Base-by-base conservation (phyloP, 2,113 vertebrate genomes). In the Craseonycteris thonglongyai region DNA sequence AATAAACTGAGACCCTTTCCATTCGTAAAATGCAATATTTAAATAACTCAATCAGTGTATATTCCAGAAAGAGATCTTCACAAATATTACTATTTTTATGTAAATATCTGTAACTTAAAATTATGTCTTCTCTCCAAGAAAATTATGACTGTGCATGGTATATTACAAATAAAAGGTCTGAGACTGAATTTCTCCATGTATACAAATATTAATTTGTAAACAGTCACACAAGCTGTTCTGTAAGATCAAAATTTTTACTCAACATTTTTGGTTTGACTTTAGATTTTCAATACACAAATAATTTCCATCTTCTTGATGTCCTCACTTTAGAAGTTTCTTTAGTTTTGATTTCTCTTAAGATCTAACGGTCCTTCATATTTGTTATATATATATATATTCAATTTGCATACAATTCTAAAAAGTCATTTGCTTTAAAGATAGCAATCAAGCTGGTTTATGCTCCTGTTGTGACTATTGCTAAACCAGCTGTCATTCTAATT, bases 41-140 rank as follows among this genome's bases (percentile, higher is more conserved):
- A 94, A 95, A 95, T 93, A 92, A 86, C 85, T 95, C 86, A 96
- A 42, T 28, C 74, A 83, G 47, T 3, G 0, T 33, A 30, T 89
- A 42, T 91, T 93, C 95, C 84, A 90, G 59, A 83, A 86, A 66
- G 71, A 92, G 10, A n/a, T 61, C 45, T 90, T 92, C 56, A 63
- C 19, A 74, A 38, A 79, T 81, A 42, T 42, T 47, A n/a, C 22
- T 59, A 65, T 54, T 94, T 79, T 68, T 30, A 40, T 68, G 6
- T 40, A 81, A 95, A 65, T 71, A 87, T 59, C 28, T 79, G 3
- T 19, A 88, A 13, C 7, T 88, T 79, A 51, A 88, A 75, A 63
- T 92, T 69, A 59, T 33, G 6, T 58, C 42, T 86, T 33, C 6
- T 81, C 49, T 86, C 33, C 28, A 93, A 71, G 75, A 72, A 89